Base-by-base conservation (phyloP, 2,888 invertebrate species). In the Nasonia oneida region DNA sequence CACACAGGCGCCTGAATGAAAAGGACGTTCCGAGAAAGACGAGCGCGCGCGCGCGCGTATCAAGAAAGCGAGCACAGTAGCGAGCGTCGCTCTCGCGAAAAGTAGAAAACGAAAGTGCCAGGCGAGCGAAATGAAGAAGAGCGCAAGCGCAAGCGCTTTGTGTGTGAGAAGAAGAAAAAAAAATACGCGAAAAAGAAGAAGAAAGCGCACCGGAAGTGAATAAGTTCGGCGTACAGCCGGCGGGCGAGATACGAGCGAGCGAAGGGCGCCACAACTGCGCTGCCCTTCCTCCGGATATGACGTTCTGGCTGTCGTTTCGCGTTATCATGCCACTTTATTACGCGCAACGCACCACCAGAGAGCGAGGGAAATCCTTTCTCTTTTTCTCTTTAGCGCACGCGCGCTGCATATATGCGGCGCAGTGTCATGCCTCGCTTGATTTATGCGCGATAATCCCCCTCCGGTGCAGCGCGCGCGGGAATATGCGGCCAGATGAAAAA, bases 301-400 rank as follows among this genome's bases (percentile, higher is more conserved):
- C 89, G 87, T 89, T 89, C 88, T 88, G 87, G 87, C 88, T 87
- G 88, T 89, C 89, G 89, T 89, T 89, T 87, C 89, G 89, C 89
- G 89, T 90, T 91, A 90, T 91, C 90, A 90, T 90, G 89, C 88
- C 86, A 87, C 87, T 90, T 89, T 90, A 91, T 90, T 89, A 89
- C 89, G 86, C 88, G 86, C 87, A 87, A 85, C 88, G 76, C 37
- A n/a, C 23, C n/a, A 61, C 57, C 57, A 61, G 23, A 61, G 39
- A 80, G 80, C 86, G 29, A 76, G 29, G n/a, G 71, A 81, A 84
- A 82, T 39, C 57, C 73, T 18, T 37, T n/a, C 71, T 18, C 80
- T 71, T 39, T 81, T 4, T n/a, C 64, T 47, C 61, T 77, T 15
- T 71, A 42, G 71, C 71, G 37, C 71, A 37, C 39, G 71, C 42